Conservation (phyloP, 1,140 invertebrate genomes). For the Parasteatoda tepidariorum region DNA sequence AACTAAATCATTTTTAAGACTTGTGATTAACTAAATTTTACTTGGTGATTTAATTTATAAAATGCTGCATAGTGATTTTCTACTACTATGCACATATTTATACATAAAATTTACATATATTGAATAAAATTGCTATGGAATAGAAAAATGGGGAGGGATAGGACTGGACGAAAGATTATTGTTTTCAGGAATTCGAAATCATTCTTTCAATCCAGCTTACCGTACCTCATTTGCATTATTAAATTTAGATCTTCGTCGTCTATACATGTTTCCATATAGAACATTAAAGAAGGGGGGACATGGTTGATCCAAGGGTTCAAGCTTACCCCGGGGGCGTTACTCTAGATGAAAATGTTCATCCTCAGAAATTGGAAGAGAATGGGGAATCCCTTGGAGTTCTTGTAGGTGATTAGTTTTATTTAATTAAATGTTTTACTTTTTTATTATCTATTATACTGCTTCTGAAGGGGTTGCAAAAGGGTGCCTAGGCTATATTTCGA, state of each 20-base stretch:
- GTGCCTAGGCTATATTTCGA: background rate
- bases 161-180: background rate
- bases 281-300: background rate
- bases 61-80: too few species aligned
- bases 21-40: too few species aligned
- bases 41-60: too few species aligned
- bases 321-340: background rate
- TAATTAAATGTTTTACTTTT: slow-evolving; percentile 17
- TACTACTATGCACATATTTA: too few species aligned
- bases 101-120: too few species aligned
- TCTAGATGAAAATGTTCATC: background rate
- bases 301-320: background rate
- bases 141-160: background rate
- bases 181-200: slow-evolving; percentile 7
- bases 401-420: slow-evolving; percentile 16
- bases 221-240: slow-evolving; percentile 11
- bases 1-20: too few species aligned
- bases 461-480: background rate
- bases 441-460: background rate
- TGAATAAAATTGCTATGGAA: too few species aligned
- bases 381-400: background rate
- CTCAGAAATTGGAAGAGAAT: too few species aligned
- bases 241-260: slow-evolving; percentile 1
- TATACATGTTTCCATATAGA: background rate
- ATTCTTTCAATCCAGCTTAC: slow-evolving; percentile 6